These are phyloP conservation scores for Chirona hameri DNA, from an alignment of 2,888 invertebrate species.

Conservation along the genomic window DNA sequence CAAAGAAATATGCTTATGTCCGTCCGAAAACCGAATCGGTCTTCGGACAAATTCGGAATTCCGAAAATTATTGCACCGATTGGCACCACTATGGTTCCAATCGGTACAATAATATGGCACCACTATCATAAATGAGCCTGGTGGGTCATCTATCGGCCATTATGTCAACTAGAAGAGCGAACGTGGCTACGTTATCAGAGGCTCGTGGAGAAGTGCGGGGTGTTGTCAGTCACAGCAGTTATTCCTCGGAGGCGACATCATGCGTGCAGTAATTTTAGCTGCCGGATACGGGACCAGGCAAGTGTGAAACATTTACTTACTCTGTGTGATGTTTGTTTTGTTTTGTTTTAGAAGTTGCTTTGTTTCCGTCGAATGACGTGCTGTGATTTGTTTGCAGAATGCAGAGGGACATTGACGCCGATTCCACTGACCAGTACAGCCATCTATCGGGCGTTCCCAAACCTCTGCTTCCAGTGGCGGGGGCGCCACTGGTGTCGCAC, in stretches of 20 bases:
- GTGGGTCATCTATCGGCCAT: neutral
- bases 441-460: slow-evolving; percentile 1
- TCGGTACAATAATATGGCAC: no score
- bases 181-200: neutral
- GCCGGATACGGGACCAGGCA: slow-evolving; percentile 4
- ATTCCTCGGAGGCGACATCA: neutral
- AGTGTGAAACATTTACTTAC: neutral
- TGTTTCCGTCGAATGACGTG: no score
- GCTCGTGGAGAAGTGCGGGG: no score
- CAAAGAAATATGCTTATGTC: no score
- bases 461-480: slow-evolving; percentile 1
- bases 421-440: neutral
- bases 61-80: no score
- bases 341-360: no score
- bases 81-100: no score
- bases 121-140: neutral
- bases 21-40: no score
- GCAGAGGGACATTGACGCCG: neutral
- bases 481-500: neutral
- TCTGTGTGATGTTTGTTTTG: no score
- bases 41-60: no score
- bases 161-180: neutral
- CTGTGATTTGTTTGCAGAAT: neutral
- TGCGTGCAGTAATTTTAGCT: neutral
- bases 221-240: neutral